These are phyloP conservation scores for Drosophila rubida DNA, from an alignment of 2,888 invertebrate species.

Conservation along the genomic window DNA sequence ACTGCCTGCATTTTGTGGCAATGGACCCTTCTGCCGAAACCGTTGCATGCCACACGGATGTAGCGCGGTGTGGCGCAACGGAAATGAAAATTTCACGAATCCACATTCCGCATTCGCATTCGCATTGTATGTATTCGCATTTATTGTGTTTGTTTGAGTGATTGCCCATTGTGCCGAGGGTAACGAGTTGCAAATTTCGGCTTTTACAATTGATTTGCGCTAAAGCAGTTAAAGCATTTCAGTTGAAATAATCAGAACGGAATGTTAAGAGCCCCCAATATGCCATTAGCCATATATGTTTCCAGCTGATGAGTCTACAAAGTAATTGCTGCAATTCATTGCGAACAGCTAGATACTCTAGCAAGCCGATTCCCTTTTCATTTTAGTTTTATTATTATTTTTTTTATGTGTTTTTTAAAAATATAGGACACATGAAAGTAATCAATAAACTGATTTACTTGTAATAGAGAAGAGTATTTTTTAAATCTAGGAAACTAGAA, in stretches of 20 bases:
- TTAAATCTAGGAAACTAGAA: too few relatives aligned
- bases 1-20: conserved; percentile 28
- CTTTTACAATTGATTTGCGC: conserved; percentile 13
- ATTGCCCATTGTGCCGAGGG: not conserved
- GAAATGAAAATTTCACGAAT: conserved; percentile 45
- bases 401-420: too few relatives aligned
- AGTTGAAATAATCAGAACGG: not conserved
- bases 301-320: too few relatives aligned
- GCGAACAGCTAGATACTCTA: too few relatives aligned
- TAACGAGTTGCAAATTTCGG: conserved; percentile 18
- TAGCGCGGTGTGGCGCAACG: conserved; percentile 26
- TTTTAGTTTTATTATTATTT: too few relatives aligned
- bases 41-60: conserved; percentile 1
- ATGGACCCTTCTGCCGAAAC: not conserved
- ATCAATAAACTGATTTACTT: too few relatives aligned
- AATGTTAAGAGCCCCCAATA: not conserved
- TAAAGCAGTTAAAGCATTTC: not conserved
- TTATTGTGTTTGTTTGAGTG: conserved; percentile 27
- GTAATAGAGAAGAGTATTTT: too few relatives aligned
- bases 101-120: conserved; percentile 6
- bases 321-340: too few relatives aligned
- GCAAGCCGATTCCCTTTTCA: too few relatives aligned
- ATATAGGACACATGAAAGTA: too few relatives aligned
- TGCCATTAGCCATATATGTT: too few relatives aligned
- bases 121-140: not conserved